Evolutionary conservation across 2,888 invertebrate genomes (phyloP), one percentile per base, ranked within the genome.

Genomic region (Coleophora deauratella): DNA sequence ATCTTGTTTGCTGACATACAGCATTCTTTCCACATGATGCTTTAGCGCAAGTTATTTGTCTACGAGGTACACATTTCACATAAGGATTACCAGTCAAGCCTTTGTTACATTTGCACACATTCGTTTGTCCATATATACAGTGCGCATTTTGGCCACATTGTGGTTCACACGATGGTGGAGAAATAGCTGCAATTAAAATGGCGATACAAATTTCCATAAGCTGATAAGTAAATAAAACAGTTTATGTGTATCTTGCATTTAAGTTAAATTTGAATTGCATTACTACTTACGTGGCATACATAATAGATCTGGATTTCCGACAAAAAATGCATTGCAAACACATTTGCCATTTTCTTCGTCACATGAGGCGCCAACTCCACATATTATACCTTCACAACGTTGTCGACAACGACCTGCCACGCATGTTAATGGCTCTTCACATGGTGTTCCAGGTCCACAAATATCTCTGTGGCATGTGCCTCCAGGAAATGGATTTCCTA

Each of bases 401-500:
- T 95, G 93, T 62, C 95, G 94, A 69, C 96, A 97, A 46, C 96
- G 89, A 21, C 96, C 96, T 13, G 93, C 91, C 47, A 97, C 92
- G 66, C 96, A 97, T 1, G 94, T 89, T 56, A 93, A 89, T 0
- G 94, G 93, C 37, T 91, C 90, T 27, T 89, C 89, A 56, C 96
- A 96, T 0, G 94, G 93, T 39, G 91, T 85, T 0, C 90, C 88
- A 2, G 91, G 86, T 0, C 94, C 94, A 69, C 96, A 96, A 40
- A 94, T 87, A 72, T 96, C 96, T 39, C 93, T 91, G 41, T 88
- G 87, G 63, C 97, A 97, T 41, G 88, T 88, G 32, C 96, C 97
- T 21, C 97, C 97, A 1, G 96, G 94, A 85, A 96, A 97, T 7
- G 97, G 96, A 78, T 97, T 96, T 13, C 96, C 96, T 42, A 91